Percentiles rank a stretch among this genome's conserved stretches.
These are phyloP conservation scores for Sabatieria punctata DNA, from an alignment of 2,888 invertebrate species.

Conservation along the genomic window DNA sequence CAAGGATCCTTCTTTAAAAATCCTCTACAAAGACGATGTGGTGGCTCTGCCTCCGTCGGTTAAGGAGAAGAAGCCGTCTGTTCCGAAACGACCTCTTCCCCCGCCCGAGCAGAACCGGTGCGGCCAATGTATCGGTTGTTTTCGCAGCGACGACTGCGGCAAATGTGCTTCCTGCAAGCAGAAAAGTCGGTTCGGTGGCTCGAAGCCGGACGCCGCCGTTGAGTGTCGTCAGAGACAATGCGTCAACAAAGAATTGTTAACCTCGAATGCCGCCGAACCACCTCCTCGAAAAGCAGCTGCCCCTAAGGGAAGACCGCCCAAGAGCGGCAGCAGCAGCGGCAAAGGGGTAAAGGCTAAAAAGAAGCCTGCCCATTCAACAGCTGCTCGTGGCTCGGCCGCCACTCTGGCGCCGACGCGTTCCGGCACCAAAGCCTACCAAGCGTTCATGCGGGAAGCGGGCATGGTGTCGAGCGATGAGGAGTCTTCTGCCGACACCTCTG, in stretches of 20 bases:
- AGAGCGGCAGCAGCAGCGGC: not conserved
- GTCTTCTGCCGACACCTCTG: conserved; percentile 19
- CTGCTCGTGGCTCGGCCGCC: not conserved
- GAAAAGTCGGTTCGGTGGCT: conserved; percentile 8
- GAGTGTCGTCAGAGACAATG: not conserved
- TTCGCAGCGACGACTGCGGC: conserved; percentile 50
- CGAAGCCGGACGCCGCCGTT: not conserved
- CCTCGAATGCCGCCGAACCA: not conserved
- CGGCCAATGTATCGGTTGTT: conserved; percentile 61
- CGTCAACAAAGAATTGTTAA: not conserved
- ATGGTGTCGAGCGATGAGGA: not conserved
- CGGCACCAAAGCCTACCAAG: not conserved
- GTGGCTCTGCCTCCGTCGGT: too few species aligned
- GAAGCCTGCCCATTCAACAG: too few species aligned
- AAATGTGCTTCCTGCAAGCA: conserved; percentile 45
- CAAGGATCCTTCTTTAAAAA: not conserved
- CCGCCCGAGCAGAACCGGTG: too few species aligned
- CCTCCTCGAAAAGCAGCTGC: not conserved
- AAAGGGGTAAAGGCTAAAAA: not conserved
- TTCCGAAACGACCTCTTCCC: too few species aligned
- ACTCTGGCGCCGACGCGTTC: not conserved
- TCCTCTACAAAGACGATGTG: not conserved
- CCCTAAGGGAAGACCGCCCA: too few species aligned
- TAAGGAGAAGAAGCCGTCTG: too few species aligned
- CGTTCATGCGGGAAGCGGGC: conserved; percentile 6